Evolutionary conservation across 2,113 vertebrate genomes (phyloP).

Genomic region (Natator depressus): DNA sequence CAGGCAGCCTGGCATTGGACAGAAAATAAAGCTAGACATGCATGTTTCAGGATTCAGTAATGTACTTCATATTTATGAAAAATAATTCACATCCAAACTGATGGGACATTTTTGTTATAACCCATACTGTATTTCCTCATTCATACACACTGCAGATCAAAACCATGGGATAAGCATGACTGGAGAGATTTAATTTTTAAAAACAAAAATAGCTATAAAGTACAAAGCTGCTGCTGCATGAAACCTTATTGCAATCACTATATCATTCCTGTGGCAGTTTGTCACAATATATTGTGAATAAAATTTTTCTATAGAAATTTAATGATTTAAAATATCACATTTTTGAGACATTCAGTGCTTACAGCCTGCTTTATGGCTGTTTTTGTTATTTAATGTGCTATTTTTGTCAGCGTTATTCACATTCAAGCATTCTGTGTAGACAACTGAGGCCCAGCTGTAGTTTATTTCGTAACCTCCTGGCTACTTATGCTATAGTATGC

Average conservation of each 20-base stretch:
- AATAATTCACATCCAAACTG: conserved; percentile 76
- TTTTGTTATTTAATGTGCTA: conserved; percentile 83
- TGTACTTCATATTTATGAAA: conserved; percentile 79
- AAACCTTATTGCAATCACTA: conserved; percentile 85
- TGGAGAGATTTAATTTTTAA: conserved; percentile 85
- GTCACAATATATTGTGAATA: conserved; percentile 88
- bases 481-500: conserved; percentile 74
- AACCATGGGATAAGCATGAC: conserved; percentile 82
- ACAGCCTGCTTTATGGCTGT: conserved; percentile 85
- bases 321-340: conserved; percentile 83
- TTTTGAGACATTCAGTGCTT: conserved; percentile 84
- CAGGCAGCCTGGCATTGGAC: conserved; percentile 76
- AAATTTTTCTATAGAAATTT: conserved; percentile 92
- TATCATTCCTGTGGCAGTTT: conserved; percentile 83
- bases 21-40: conserved; percentile 75
- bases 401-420: conserved; percentile 80
- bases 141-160: conserved; percentile 79
- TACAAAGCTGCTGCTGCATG: conserved; percentile 88
- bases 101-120: conserved; percentile 77
- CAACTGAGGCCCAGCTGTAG: conserved; percentile 76
- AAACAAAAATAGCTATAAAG: conserved; percentile 84
- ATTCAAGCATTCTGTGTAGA: conserved; percentile 76
- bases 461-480: conserved; percentile 81
- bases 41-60: conserved; percentile 85
- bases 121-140: conserved; percentile 78